These are phyloP conservation scores for Taenaris catops DNA, from an alignment of 2,888 invertebrate genomes.

Conservation along the genomic window DNA sequence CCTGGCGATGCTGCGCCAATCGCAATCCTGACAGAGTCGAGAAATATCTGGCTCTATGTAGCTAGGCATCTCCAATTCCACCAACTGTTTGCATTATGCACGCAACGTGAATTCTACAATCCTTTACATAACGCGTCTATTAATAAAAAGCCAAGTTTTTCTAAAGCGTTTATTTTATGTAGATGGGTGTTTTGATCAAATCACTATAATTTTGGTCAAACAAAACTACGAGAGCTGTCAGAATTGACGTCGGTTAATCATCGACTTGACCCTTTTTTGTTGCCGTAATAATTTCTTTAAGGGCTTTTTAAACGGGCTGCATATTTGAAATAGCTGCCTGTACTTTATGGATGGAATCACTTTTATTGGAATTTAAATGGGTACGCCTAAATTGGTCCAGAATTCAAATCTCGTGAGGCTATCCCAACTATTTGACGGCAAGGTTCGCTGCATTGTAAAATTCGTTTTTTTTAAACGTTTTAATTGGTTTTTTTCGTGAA, in stretches of 20 bases:
- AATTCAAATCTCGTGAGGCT: conserved; percentile 27
- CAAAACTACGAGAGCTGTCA: conserved; percentile 76
- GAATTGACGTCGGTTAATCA: conserved; percentile 75
- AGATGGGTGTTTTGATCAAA: conserved; percentile 73
- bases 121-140: conserved; percentile 52
- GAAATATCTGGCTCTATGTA: too few relatives aligned
- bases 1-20: too few relatives aligned
- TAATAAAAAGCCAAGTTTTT: conserved; percentile 45
- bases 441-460: conserved; percentile 7
- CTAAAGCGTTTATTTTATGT: conserved; percentile 63
- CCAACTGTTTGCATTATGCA: too few relatives aligned
- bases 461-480: conserved; percentile 3
- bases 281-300: conserved; percentile 72
- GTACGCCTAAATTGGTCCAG: conserved; percentile 52
- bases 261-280: conserved; percentile 66
- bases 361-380: conserved; percentile 68
- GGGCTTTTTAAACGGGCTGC: conserved; percentile 69
- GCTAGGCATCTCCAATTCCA: too few relatives aligned
- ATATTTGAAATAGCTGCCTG: conserved; percentile 68
- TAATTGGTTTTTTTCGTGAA: conserved; percentile 10
- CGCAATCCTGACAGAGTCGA: too few relatives aligned
- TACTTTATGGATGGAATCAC: conserved; percentile 63
- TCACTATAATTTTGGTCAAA: conserved; percentile 76
- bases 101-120: conserved; percentile 36
- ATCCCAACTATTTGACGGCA: conserved; percentile 13